Evolutionary conservation across 2,113 vertebrate genomes (phyloP).

Genomic region (Sinocyclocheilus rhinocerous): DNA sequence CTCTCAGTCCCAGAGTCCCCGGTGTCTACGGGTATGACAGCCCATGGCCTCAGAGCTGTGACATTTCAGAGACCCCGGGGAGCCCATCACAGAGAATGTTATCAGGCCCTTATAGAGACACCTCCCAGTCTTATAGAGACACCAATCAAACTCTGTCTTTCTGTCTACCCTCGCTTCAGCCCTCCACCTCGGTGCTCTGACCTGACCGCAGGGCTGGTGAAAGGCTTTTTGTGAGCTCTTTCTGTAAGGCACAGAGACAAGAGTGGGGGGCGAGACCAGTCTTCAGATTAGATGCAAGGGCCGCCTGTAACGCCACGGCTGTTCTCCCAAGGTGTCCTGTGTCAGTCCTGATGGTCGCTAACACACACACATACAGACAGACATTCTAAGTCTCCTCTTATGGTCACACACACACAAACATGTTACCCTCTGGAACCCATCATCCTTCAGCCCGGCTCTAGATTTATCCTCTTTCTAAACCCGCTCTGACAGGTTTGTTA

Average conservation of each 20-base stretch:
- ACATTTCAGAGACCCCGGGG: constrained; percentile 80
- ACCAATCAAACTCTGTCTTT: constrained; percentile 16
- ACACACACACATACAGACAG: constrained; percentile 14
- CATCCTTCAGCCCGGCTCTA: constrained; percentile 79
- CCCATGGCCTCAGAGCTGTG: constrained; percentile 72
- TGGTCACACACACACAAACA: constrained; percentile 43
- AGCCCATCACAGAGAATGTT: constrained; percentile 80
- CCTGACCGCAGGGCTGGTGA: constrained; percentile 69
- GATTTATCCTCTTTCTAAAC: constrained; percentile 84
- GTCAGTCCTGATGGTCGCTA: constrained; percentile 63
- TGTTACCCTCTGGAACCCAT: constrained; percentile 76
- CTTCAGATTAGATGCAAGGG: constrained; percentile 84
- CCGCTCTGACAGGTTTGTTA: constrained; percentile 90
- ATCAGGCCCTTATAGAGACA: constrained; percentile 76
- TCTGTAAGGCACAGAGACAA: constrained; percentile 30
- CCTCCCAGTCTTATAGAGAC: constrained; percentile 62
- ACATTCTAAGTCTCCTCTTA: constrained; percentile 16
- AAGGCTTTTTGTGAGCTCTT: constrained; percentile 71
- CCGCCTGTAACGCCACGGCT: constrained; percentile 74
- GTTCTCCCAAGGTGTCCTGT: constrained; percentile 79
- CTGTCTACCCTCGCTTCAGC: constrained; percentile 64
- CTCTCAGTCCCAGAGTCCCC: constrained; percentile 61
- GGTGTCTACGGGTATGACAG: constrained; percentile 74
- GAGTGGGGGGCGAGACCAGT: constrained; percentile 70
- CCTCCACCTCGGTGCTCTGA: constrained; percentile 65